phyloP scores from a whole-genome alignment of 2,888 invertebrate species.

The Nyleta sp. region DNA sequence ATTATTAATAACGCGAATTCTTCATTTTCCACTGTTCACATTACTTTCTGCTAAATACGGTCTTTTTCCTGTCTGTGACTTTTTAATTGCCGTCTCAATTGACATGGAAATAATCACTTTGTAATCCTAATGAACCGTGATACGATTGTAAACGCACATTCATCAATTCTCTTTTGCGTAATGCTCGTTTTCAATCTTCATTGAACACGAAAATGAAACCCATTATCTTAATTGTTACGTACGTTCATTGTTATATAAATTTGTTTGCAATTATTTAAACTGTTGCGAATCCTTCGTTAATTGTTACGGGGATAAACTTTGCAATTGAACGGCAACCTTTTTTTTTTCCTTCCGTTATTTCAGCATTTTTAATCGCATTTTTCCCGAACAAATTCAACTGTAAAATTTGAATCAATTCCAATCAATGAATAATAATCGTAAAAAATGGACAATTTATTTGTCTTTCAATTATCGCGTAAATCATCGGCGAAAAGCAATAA shows the following conservation, averaged over 20 bases:
- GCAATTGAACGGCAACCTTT: too few species aligned
- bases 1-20: too few species aligned
- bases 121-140: constrained; percentile 30
- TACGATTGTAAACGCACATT: constrained; percentile 30
- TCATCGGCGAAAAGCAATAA: constrained; percentile 6
- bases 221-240: constrained; percentile 34
- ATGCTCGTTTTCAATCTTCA: constrained; percentile 31
- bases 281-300: background rate
- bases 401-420: too few species aligned
- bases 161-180: constrained; percentile 32
- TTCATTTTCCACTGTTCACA: too few species aligned
- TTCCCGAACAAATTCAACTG: too few species aligned
- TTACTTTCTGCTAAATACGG: too few species aligned
- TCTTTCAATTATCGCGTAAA: constrained; percentile 2
- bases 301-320: too few species aligned
- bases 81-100: background rate
- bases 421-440: constrained; percentile 8
- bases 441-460: constrained; percentile 16
- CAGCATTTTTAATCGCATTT: too few species aligned
- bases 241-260: constrained; percentile 25
- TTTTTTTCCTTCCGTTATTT: too few species aligned
- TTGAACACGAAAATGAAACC: constrained; percentile 29
- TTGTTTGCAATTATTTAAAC: constrained; percentile 23
- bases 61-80: background rate
- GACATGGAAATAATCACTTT: constrained; percentile 26